Evolutionary conservation across 2,797 vertebrate genomes (phyloP).

Genomic region (Dendrocincla fuliginosa): DNA sequence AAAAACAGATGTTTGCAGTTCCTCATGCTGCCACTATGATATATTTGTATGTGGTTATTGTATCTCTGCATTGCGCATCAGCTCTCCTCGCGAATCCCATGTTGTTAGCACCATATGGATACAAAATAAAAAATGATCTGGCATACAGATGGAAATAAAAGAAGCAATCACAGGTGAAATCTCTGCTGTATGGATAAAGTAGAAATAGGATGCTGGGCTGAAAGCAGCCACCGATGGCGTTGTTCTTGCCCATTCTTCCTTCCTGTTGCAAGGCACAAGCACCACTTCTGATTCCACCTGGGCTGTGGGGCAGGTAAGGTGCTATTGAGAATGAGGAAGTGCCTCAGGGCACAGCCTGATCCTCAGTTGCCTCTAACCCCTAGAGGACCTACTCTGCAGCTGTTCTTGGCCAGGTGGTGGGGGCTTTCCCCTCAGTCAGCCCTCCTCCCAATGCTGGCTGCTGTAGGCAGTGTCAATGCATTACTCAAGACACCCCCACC

Average conservation of each 20-base stretch:
- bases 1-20: neutral
- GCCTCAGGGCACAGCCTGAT: neutral
- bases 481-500: neutral
- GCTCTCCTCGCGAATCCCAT: neutral
- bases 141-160: neutral
- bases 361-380: neutral
- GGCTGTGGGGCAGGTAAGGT: neutral
- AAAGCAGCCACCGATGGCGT: neutral
- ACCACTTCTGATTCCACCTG: neutral
- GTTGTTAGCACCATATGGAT: neutral
- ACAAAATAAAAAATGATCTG: neutral
- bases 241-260: neutral
- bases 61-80: neutral
- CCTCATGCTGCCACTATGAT: neutral
- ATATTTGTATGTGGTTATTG: rapidly evolving
- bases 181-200: neutral
- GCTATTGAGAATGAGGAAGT: neutral
- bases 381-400: neutral
- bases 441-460: neutral
- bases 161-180: neutral
- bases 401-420: neutral
- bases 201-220: neutral
- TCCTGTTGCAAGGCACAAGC: neutral
- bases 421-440: neutral
- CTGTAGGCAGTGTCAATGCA: neutral